Evolutionary conservation across 2,888 invertebrate genomes (phyloP), one percentile per base, ranked within the genome.

Genomic region (Trimorus sp.): DNA sequence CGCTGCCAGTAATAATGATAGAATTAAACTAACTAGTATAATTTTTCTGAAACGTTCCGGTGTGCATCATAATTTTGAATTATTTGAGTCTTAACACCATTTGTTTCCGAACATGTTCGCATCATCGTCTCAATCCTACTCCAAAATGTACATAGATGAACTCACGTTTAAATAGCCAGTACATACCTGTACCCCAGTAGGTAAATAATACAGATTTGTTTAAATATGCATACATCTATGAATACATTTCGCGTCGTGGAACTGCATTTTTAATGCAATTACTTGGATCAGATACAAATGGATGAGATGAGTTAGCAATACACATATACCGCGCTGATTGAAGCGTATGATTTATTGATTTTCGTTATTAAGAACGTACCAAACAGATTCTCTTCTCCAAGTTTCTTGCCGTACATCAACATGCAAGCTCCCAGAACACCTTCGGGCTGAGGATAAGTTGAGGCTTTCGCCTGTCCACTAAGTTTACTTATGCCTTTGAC

Each of bases 371-470:
- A 53, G 38, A 73, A 92, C 93, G 93, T 93, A 95, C 98, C 97
- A 92, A 99, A 98, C 91, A 96, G 94, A 87, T 97, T 97, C 89
- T 98, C 98, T 87, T 99, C 98, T 83, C 99, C 99, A 84, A 99
- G 94, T 92, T 98, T 98, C 92, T 96, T 96, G 83, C 99, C 99
- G 92, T 98, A 98, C 87, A 95, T 95, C 85, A 97, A 94, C 98
- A 99, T 99, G 89, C 98, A 97, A 91, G 99, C 99, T 1, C 98
- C 99, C 45, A 99, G 94, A 51, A 97, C 96, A 66, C 99, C 99
- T 92, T 99, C 99, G 0, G 99, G 99, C 92, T 99, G 99, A 63
- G 99, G 99, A 92, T 99, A 99, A 56, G 98, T 97, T 90, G 97
- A 97, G 85, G 97, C 97, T 93, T 98, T 99, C 49, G 98, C 97